Evolutionary conservation across 1,140 invertebrate genomes (phyloP), one percentile per base, ranked within the genome.

Genomic region (Alviniconcha marisindica): DNA sequence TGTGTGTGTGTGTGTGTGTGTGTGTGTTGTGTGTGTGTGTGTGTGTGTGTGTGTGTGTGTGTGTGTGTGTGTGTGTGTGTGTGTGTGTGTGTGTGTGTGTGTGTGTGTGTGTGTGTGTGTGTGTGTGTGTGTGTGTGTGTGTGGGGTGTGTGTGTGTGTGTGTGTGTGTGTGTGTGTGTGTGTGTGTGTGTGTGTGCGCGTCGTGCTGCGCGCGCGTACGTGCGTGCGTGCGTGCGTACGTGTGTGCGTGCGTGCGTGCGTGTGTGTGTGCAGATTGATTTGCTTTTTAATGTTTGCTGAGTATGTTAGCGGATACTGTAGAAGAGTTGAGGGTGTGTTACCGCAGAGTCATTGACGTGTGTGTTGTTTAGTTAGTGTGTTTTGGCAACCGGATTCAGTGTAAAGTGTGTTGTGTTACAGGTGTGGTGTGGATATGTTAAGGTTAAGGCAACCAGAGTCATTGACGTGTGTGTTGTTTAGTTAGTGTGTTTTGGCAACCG

Each of bases 251-350:
- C n/a, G n/a, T n/a, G n/a, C n/a, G n/a, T n/a, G n/a, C n/a, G n/a
- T n/a, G n/a, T n/a, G n/a, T n/a, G n/a, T n/a, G n/a, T n/a, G n/a
- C n/a, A n/a, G n/a, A n/a, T n/a, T n/a, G n/a, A n/a, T n/a, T n/a
- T n/a, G n/a, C n/a, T n/a, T n/a, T n/a, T n/a, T n/a, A n/a, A n/a
- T n/a, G n/a, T n/a, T n/a, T n/a, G n/a, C n/a, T n/a, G n/a, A n/a
- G n/a, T n/a, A n/a, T n/a, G n/a, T n/a, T n/a, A n/a, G n/a, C n/a
- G n/a, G n/a, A n/a, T n/a, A n/a, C n/a, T n/a, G n/a, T n/a, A n/a
- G n/a, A n/a, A n/a, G n/a, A n/a, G n/a, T n/a, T 92, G n/a, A 91
- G 93, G 94, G 77, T 94, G 82, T 93, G 93, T 86, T 91, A 94
- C 87, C 91, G 92, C 63, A 86, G 87, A 90, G 28, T 5, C 31